These are phyloP conservation scores for Pogona vitticeps DNA, from an alignment of 2,113 vertebrate species.

Conservation along the genomic window DNA sequence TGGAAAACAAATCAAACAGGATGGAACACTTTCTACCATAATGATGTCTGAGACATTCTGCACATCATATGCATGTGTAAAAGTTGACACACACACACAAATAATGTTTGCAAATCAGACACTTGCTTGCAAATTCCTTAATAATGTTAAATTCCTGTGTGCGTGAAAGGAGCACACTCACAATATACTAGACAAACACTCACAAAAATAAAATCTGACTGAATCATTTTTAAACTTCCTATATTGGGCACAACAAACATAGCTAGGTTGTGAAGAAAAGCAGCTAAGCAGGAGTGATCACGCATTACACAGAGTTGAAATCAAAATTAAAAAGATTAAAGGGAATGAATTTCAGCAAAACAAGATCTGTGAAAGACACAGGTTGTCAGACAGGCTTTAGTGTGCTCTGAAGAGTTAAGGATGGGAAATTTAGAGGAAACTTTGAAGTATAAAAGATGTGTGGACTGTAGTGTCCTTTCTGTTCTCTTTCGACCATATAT, in stretches of 20 bases:
- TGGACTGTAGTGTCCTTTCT: neutral
- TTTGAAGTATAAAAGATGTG: neutral
- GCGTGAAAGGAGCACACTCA: fast-evolving
- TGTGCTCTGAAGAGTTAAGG: conserved; percentile 13
- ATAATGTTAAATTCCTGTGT: fast-evolving
- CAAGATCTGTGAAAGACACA: conserved; percentile 21
- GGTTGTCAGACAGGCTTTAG: conserved; percentile 31
- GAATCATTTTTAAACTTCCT: conserved; percentile 12
- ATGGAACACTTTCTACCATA: conserved; percentile 46
- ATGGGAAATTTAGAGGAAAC: conserved; percentile 24
- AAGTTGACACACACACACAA: neutral
- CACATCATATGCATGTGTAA: neutral
- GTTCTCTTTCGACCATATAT: conserved; percentile 11
- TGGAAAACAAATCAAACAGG: conserved; percentile 31
- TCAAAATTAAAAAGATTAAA: conserved; percentile 11
- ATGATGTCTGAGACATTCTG: conserved; percentile 23
- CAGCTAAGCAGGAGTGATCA: conserved; percentile 60
- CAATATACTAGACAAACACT: conserved; percentile 48
- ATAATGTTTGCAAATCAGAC: neutral
- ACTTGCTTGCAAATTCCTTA: neutral
- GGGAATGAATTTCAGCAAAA: conserved; percentile 28
- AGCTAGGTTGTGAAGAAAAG: conserved; percentile 46
- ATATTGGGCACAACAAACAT: conserved; percentile 22
- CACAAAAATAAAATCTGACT: conserved; percentile 25
- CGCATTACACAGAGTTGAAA: conserved; percentile 40